A percentile compares a stretch with the other conserved stretches of the same genome.
Conservation (phyloP, 2,797 vertebrate species). For the Heliangelus exortis region DNA sequence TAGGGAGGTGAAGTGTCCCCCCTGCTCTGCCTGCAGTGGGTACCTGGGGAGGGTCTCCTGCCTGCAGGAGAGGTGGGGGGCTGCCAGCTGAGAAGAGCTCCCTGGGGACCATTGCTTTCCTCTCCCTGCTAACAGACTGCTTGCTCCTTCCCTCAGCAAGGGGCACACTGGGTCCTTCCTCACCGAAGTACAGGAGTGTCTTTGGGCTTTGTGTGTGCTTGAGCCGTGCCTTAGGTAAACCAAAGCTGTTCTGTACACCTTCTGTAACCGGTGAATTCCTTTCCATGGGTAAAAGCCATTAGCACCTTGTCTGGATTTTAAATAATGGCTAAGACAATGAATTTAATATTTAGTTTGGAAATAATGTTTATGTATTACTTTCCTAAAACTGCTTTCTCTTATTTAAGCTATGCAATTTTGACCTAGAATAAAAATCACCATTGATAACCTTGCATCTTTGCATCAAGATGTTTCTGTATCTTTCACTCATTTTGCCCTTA, state of each 20-base stretch:
- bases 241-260: not conserved
- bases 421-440: not conserved
- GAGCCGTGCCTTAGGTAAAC: not conserved
- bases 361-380: not conserved
- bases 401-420: not conserved
- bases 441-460: not conserved
- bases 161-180: not conserved
- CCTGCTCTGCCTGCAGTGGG: rapidly evolving
- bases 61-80: not conserved
- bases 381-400: not conserved
- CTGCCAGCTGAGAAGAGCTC: not conserved
- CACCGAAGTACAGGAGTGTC: rapidly evolving
- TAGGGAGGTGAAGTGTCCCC: not conserved
- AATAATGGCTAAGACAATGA: not conserved
- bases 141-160: not conserved
- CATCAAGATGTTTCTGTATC: not conserved
- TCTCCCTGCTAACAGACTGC: not conserved
- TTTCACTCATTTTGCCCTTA: not conserved
- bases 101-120: not conserved
- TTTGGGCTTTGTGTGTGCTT: not conserved
- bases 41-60: not conserved
- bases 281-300: not conserved
- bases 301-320: not conserved
- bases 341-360: not conserved
- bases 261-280: not conserved